These are phyloP conservation scores for Bos javanicus DNA, from an alignment of 2,113 vertebrate genomes.

Conservation along the genomic window DNA sequence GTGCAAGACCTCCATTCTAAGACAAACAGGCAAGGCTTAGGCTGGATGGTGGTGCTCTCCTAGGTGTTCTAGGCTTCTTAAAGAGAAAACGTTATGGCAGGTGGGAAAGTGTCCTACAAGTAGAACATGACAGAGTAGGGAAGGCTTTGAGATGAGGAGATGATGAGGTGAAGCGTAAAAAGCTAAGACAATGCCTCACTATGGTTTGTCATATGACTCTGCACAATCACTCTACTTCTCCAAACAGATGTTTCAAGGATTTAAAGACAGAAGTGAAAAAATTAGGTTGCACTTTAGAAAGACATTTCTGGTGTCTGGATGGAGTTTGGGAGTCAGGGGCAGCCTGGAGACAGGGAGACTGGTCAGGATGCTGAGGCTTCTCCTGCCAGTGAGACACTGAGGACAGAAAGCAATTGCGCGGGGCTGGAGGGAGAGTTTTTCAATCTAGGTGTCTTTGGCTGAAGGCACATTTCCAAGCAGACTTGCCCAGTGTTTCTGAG, in stretches of 20 bases:
- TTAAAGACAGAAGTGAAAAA: background rate
- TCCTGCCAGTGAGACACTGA: background rate
- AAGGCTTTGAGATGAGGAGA: background rate
- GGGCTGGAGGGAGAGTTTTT: accelerated
- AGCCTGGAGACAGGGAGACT: background rate
- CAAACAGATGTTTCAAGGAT: background rate
- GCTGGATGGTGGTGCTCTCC: background rate
- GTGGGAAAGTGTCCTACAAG: background rate
- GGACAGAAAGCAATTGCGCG: background rate
- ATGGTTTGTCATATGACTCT: background rate
- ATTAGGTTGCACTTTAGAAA: background rate
- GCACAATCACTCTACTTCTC: background rate
- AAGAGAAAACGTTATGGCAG: background rate
- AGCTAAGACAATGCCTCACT: accelerated
- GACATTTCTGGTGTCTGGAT: background rate
- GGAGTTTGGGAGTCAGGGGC: background rate
- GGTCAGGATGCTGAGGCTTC: background rate
- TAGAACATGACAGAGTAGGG: background rate
- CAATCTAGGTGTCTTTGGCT: background rate
- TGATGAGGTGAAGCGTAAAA: background rate
- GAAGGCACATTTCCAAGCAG: background rate
- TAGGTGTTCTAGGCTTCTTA: background rate
- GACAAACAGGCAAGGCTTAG: background rate
- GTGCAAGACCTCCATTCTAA: background rate
- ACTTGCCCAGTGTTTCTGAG: background rate